Evolutionary conservation across 2,113 vertebrate species (phyloP).

Genomic region (Takifugu bimaculatus): DNA sequence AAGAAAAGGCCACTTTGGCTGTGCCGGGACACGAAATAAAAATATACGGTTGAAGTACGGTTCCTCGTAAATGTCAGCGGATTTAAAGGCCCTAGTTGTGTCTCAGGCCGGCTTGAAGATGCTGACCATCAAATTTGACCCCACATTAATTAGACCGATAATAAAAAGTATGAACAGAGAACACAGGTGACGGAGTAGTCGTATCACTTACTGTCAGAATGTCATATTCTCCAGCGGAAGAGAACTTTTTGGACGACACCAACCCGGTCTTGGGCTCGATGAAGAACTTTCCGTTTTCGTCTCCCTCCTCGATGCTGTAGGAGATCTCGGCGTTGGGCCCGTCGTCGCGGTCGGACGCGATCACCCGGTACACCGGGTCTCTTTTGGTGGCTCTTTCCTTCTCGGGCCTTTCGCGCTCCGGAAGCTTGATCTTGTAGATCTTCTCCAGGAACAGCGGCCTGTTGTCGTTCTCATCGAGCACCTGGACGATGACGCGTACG

Average conservation of each 20-base stretch:
- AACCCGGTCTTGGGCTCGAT: conserved; percentile 95
- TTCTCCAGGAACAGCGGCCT: conserved; percentile 93
- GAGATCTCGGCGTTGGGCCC: conserved; percentile 95
- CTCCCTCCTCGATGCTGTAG: conserved; percentile 94
- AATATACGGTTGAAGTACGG: too few species aligned
- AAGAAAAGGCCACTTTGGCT: background rate
- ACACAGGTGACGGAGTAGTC: too few species aligned
- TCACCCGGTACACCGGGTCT: conserved; percentile 89
- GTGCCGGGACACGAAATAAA: background rate
- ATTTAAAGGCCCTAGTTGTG: background rate
- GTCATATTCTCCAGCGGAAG: conserved; percentile 89
- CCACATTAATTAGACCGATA: too few species aligned
- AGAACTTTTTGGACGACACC: conserved; percentile 93
- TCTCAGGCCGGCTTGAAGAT: too few species aligned
- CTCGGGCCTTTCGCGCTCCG: conserved; percentile 84
- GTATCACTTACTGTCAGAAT: conserved; percentile 87
- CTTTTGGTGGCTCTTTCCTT: conserved; percentile 77
- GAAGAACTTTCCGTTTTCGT: conserved; percentile 92
- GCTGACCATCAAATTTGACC: too few species aligned
- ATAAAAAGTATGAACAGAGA: too few species aligned
- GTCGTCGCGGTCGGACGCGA: conserved; percentile 88
- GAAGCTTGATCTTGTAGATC: conserved; percentile 94
- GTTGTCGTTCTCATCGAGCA: conserved; percentile 97
- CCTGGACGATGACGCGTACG: conserved; percentile 87
- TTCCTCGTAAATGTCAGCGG: too few species aligned